These are phyloP conservation scores for Lordiphosa stackelbergi DNA, from an alignment of 1,140 invertebrate species.

Conservation along the genomic window DNA sequence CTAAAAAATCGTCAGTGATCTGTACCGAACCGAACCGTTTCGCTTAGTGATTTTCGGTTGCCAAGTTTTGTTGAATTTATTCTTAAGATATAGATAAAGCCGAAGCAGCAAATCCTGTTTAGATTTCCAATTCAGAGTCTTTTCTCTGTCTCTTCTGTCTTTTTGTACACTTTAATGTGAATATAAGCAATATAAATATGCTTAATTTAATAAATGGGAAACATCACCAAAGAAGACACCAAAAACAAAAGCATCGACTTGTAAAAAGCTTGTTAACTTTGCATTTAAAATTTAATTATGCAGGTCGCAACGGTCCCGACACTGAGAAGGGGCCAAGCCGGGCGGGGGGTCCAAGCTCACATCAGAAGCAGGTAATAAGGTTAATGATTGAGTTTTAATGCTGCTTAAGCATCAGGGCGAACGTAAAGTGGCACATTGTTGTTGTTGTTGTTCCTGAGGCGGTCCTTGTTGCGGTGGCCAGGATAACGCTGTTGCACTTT, in stretches of 20 bases:
- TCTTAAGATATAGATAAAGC: too few species aligned
- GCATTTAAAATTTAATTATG: conserved; percentile 69
- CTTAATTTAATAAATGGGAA: background rate
- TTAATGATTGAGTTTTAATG: conserved; percentile 69
- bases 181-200: conserved; percentile 30
- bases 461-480: conserved; percentile 26
- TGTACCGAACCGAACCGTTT: too few species aligned
- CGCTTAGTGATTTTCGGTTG: too few species aligned
- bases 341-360: conserved; percentile 1
- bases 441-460: conserved; percentile 6
- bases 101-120: too few species aligned
- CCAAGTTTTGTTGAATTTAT: too few species aligned
- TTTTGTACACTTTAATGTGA: conserved; percentile 18
- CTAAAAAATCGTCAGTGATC: too few species aligned
- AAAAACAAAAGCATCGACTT: conserved; percentile 51
- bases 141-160: too few species aligned
- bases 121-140: too few species aligned
- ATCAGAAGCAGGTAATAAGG: conserved; percentile 44
- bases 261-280: conserved; percentile 56
- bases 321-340: background rate
- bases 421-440: conserved; percentile 9
- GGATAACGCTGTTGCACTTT: conserved; percentile 46
- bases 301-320: conserved; percentile 12
- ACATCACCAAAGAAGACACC: background rate
- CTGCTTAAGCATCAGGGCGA: conserved; percentile 35